phyloP scores from a whole-genome alignment of 2,113 vertebrate genomes.

The Pteropus alecto region DNA sequence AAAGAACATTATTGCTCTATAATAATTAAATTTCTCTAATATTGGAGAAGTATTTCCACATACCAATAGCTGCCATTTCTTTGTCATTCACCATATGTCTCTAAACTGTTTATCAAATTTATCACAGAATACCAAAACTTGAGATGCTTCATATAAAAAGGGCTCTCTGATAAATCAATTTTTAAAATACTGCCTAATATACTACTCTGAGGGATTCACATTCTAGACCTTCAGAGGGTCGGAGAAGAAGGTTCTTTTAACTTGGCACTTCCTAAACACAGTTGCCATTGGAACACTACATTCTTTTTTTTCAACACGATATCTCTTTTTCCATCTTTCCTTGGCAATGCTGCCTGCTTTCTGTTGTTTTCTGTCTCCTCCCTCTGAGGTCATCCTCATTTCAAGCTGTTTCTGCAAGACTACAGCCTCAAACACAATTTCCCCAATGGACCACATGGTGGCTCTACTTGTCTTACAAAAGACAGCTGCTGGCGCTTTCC shows the following conservation, averaged over 20 bases:
- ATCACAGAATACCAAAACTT: neutral
- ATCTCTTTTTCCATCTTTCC: neutral
- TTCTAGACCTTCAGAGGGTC: neutral
- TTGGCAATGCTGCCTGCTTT: neutral
- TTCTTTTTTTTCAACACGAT: neutral
- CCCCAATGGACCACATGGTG: constrained; percentile 9
- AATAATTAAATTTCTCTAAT: neutral
- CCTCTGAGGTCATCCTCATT: neutral
- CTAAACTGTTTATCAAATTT: neutral
- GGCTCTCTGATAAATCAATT: neutral
- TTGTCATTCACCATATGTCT: neutral
- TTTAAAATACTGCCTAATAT: neutral
- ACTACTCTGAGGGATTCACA: neutral
- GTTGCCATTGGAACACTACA: neutral
- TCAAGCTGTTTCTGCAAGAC: neutral
- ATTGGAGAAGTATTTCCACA: neutral
- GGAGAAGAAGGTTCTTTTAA: neutral
- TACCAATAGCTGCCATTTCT: neutral
- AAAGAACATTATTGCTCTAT: neutral
- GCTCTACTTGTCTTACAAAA: constrained; percentile 30
- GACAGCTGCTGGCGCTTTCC: fast-evolving
- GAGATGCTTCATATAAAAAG: neutral
- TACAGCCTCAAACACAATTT: neutral
- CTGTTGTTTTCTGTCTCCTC: neutral
- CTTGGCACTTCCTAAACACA: neutral